These are phyloP conservation scores for Nibea albiflora DNA, from an alignment of 2,113 vertebrate genomes.

Conservation along the genomic window DNA sequence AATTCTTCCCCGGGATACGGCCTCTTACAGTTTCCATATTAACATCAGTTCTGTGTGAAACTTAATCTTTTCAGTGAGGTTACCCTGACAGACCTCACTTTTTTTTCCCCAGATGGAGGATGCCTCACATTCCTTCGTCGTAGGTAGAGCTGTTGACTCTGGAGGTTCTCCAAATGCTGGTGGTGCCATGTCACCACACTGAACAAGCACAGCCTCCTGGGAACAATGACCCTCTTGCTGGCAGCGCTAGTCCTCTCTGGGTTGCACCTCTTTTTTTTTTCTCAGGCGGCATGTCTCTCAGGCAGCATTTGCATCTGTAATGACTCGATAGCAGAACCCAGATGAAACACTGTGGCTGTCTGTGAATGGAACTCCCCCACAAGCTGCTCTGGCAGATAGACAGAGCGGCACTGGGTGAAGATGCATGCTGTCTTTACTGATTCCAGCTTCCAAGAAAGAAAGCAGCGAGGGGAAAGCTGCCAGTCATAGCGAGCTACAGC, in stretches of 20 bases:
- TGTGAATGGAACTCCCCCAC: constrained; percentile 79
- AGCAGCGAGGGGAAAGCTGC: constrained; percentile 66
- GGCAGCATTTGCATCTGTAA: constrained; percentile 80
- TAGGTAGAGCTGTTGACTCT: constrained; percentile 75
- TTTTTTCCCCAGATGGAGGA: constrained; percentile 68
- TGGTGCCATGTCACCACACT: constrained; percentile 78
- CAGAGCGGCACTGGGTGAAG: constrained; percentile 65
- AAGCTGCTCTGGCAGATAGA: constrained; percentile 79
- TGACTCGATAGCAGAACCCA: constrained; percentile 77
- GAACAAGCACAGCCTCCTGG: constrained; percentile 65
- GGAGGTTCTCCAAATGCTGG: constrained; percentile 70
- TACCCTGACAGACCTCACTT: constrained; percentile 42
- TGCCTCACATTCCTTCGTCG: constrained; percentile 74
- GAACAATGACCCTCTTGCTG: constrained; percentile 77
- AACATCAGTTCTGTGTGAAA: constrained; percentile 14
- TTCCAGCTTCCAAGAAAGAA: constrained; percentile 69
- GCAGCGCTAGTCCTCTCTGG: constrained; percentile 57
- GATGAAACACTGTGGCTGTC: constrained; percentile 71
- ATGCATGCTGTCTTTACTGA: constrained; percentile 64
- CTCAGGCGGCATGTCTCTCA: constrained; percentile 55
- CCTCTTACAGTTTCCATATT: constrained; percentile 15
- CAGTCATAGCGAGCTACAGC: constrained; percentile 61
- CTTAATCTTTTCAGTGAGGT: constrained; percentile 17
- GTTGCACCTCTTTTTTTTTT: constrained; percentile 57
- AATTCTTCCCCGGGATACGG: constrained; percentile 11